These are phyloP conservation scores for Notodonta ziczac DNA, from an alignment of 2,888 invertebrate species.

Conservation along the genomic window DNA sequence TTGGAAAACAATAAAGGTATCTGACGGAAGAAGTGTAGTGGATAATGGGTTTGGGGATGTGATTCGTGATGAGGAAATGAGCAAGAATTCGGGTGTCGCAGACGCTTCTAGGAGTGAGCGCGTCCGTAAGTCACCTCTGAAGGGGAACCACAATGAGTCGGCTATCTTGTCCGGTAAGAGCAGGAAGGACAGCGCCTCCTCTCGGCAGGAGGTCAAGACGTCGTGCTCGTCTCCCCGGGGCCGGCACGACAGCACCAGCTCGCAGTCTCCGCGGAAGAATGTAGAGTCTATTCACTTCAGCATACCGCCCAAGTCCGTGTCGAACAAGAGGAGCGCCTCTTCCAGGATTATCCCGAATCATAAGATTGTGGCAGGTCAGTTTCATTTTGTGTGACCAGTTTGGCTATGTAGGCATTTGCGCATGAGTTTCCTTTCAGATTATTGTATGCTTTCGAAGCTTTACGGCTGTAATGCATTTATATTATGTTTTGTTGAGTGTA, in stretches of 20 bases:
- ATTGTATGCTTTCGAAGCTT: no score
- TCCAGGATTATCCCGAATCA: constrained; percentile 62
- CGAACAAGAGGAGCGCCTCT: constrained; percentile 49
- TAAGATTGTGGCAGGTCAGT: constrained; percentile 74
- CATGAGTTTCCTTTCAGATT: no score
- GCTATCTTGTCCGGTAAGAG: constrained; percentile 40
- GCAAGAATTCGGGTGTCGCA: constrained; percentile 60
- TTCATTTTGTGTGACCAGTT: background rate
- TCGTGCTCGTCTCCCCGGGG: constrained; percentile 52
- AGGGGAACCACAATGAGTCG: constrained; percentile 46
- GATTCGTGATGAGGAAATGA: constrained; percentile 66
- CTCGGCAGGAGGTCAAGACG: constrained; percentile 47
- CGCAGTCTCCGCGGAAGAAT: constrained; percentile 58
- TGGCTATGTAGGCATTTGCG: no score
- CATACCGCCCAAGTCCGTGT: constrained; percentile 57
- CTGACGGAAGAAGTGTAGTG: constrained; percentile 32
- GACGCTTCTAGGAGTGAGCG: constrained; percentile 60
- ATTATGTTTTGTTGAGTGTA: no score
- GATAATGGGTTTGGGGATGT: constrained; percentile 32
- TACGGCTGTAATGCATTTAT: no score
- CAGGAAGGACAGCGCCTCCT: constrained; percentile 41
- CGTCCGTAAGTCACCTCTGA: constrained; percentile 41
- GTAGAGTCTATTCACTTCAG: constrained; percentile 60
- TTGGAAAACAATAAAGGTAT: constrained; percentile 35
- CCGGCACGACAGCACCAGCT: constrained; percentile 44